Base-by-base conservation (phyloP, 2,888 invertebrate genomes). In the Hylaea fasciaria region DNA sequence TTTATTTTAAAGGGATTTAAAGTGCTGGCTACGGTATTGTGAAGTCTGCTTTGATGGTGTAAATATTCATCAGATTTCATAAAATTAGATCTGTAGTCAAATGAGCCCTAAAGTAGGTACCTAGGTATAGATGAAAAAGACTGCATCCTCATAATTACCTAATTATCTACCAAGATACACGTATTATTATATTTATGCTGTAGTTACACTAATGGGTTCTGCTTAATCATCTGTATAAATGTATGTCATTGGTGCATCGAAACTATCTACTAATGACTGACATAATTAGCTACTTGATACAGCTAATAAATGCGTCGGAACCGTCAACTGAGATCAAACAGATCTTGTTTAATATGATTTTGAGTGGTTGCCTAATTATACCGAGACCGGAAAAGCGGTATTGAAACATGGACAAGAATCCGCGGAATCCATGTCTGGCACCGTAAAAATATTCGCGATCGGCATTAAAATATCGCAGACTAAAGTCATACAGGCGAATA, bases 401-500 rank as follows among this genome's bases (percentile, higher is more conserved):
- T 56, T 64, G 60, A 62, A 65, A 68, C 66, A 66, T 64, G 68
- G 59, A 65, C 70, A 77, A 73, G 71, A 76, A 73, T 76, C 72
- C 57, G 62, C 70, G 71, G 79, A 79, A 81, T 81, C 72, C 74
- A 73, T 70, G 83, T 84, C 80, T 82, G 80, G 73, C 75, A 74
- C 73, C 72, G 76, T 76, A 81, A 81, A 83, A 85, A 83, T 82
- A 85, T 87, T 86, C 85, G 83, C 85, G 82, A 78, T 83, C 71
- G 66, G 66, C 51, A 71, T 79, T 77, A 77, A 80, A 78, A 84
- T 85, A 83, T 82, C 77, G 80, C 77, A 81, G 82, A 81, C 83
- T 77, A 74, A 78, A 85, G 78, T 80, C 80, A 80, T 82, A 81
- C 79, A 84, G 85, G 84, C 84, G 76, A 88, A 87, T 86, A 81